Base-by-base conservation (phyloP, 2,888 invertebrate genomes). In the Auanema sp. region DNA sequence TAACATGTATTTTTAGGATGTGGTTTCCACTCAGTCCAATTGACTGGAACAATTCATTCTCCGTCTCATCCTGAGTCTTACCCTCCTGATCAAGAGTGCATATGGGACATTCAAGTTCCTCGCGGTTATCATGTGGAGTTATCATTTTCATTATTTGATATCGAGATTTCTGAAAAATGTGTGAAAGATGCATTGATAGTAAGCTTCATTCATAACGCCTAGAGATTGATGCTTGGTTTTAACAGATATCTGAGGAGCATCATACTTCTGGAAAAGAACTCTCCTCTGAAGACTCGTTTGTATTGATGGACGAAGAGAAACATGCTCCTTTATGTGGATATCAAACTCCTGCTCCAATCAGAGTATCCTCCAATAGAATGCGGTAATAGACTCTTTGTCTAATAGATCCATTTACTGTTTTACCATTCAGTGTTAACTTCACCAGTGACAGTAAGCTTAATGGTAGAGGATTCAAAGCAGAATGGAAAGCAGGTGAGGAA, bases 81-180 rank as follows among this genome's bases (percentile, higher is more conserved):
- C 53, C 64, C 66, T 3, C 68, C 72, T 51, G 64, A 77, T 53
- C 59, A 72, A 53, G 70, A 75, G n/a, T 81, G 81, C 47, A 49
- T 79, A n/a, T 81, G 81, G 81, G 79, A 81, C 64, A 64, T 76
- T 21, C 66, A 66, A 41, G 74, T 71, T 6, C 82, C 81, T 14
- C 12, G 61, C 18, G 81, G 81, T 25, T 81, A 70, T 57, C 76
- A 77, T 44, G 59, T 81, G 10, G 51, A 65, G 10, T 24, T 81
- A 40, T 68, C 61, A 25, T 80, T 72, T 59, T 67, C 64, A 8
- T 58, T 66, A 23, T 76, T 80, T 51, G 79, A 80, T 64, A 60
- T 80, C 3, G 74, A 69, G 40, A 44, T 68, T 52, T 68, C 77
- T 0, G 58, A 55, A 18, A 60, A 70, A n/a, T 80, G 80, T 51